Evolutionary conservation across 2,888 invertebrate species (phyloP).

Genomic region (Lutraria lutraria): DNA sequence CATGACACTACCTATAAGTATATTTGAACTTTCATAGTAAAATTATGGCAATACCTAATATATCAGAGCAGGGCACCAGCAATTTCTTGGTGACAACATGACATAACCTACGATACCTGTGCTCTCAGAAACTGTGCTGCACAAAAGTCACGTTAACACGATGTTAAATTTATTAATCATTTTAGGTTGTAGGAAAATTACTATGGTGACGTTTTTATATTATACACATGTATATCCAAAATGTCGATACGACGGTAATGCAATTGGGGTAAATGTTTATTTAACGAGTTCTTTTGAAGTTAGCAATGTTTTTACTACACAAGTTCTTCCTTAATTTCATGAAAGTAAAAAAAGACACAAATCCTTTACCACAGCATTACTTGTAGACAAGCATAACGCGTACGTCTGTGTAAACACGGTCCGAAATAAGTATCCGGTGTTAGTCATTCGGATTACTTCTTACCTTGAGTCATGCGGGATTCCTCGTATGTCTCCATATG

Average conservation of each 20-base stretch:
- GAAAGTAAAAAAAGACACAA: conserved; percentile 20
- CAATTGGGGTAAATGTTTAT: conserved; percentile 13
- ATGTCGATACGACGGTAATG: neutral
- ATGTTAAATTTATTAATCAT: conserved; percentile 2
- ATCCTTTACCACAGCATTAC: conserved; percentile 11
- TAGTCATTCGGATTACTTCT: neutral
- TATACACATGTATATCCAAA: no score
- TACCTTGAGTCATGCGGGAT: neutral
- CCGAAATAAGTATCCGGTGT: conserved; percentile 18
- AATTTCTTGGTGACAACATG: no score
- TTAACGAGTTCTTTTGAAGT: conserved; percentile 17
- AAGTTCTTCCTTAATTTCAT: neutral
- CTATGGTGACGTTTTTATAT: neutral
- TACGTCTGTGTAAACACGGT: conserved; percentile 5
- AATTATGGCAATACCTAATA: no score
- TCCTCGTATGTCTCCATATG: neutral
- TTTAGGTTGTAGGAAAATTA: neutral
- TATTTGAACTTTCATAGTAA: no score
- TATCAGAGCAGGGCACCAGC: no score
- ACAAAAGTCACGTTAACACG: no score
- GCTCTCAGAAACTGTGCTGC: no score
- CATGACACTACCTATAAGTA: no score
- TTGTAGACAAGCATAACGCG: neutral
- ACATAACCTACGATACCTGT: no score
- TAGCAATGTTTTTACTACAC: conserved; percentile 11